Evolutionary conservation across 1,140 invertebrate genomes (phyloP), one percentile per base, ranked within the genome.

Genomic region (Pseudomyrmex dendroicus): DNA sequence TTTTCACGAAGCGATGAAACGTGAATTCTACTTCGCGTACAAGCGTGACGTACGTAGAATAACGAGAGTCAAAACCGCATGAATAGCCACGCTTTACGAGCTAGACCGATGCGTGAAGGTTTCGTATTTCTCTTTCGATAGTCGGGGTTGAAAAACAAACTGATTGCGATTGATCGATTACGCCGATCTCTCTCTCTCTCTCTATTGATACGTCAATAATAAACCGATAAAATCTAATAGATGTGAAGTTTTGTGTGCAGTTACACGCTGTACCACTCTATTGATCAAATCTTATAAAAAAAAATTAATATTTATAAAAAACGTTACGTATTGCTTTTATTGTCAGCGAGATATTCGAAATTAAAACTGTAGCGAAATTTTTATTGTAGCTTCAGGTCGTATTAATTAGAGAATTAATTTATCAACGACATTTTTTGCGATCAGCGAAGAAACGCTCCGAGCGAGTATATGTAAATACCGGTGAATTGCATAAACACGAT

Each of bases 1-100:
- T 78, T 78, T 76, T 70, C 35, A 70, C 64, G 20, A 67, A 67
- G 25, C 74, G 66, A 78, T 70, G 20, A 48, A 78, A 78, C 54
- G 76, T 78, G 76, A 78, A 78, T 68, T 57, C 61, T 64, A 64
- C 13, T 25, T 50, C 50, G 17, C 13, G 17, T 35, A 35, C 50
- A 56, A 62, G 57, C 44, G 57, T 59, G 15, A 48, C 72, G 50
- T 15, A 20, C 13, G 64, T 68, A 57, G 64, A 78, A 48, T 70
- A 78, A 70, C 76, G 76, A 78, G 52, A 57, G 54, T 12, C 15
- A 8, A 52, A 78, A 25, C 10, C 52, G 54, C 20, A 78, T 54
- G 74, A 66, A 76, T 50, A 61, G 10, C 62, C n/a, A 48, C 59
- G 46, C 44, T 76, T 46, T 76, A 66, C 22, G 25, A 63, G 46